Base-by-base conservation (phyloP, 2,888 invertebrate genomes). In the Cancer borealis region DNA sequence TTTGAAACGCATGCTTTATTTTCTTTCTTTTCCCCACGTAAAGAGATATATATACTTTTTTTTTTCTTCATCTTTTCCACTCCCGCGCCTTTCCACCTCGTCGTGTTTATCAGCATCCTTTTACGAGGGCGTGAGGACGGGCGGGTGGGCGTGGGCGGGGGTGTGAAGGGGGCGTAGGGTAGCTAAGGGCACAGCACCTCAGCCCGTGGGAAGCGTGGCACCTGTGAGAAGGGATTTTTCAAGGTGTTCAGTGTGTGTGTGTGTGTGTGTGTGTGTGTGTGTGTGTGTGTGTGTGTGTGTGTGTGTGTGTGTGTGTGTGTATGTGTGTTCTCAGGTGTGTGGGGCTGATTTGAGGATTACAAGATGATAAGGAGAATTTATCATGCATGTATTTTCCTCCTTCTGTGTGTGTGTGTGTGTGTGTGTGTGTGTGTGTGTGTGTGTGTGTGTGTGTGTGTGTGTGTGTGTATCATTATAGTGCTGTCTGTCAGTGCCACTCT, bases 381-480 rank as follows among this genome's bases (percentile, higher is more conserved):
- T 79, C 26, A 79, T 79, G 79, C 12, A 79, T 79, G 6, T 79
- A 12, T 79, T 12, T 54, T 54, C 54, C 54, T 12, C 39, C 39
- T 39, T 2, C 39, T 39, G 1, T n/a, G n/a, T n/a, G n/a, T n/a
- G n/a, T n/a, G n/a, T n/a, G n/a, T 10, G 3, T 54, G 3, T 54
- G 54, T 54, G 54, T 54, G 54, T 54, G 54, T 54, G 54, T 54
- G n/a, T 21, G 60, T 60, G 0, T 21, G 60, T 66, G 60, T 66
- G 60, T 66, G 60, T 66, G 21, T 66, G 60, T 66, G 60, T 66
- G 60, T 66, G 60, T 66, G 66, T 66, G 66, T 66, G 66, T 66
- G 66, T 66, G 66, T 66, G n/a, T n/a, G 66, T 66, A 5, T 66
- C n/a, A n/a, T 2, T 66, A 8, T 66, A 4, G 66, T 66, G 66